phyloP scores from a whole-genome alignment of 2,797 vertebrate genomes.

The Pangasius mekongensis region DNA sequence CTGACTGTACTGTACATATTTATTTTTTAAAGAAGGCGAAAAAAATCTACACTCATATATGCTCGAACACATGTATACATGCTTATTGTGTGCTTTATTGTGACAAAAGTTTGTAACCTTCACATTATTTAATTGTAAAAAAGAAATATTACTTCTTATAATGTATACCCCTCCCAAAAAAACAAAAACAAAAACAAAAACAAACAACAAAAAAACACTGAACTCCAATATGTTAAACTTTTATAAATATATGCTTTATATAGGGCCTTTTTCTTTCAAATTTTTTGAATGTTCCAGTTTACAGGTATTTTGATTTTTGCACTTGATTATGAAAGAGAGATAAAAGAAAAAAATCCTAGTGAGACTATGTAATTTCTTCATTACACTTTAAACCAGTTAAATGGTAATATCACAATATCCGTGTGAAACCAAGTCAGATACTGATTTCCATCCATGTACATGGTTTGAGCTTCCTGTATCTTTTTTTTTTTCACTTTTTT shows the following conservation, averaged over 20 bases:
- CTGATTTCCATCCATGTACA: slow-evolving; percentile 63
- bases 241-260: neutral
- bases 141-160: neutral
- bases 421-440: neutral
- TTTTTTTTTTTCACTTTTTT: slow-evolving; percentile 58
- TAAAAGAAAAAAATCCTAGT: neutral
- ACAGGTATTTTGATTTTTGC: neutral
- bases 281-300: neutral
- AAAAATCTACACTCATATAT: neutral
- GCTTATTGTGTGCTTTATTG: neutral
- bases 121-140: neutral
- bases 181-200: neutral
- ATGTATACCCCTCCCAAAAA: neutral
- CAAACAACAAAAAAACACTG: neutral
- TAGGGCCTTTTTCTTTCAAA: neutral
- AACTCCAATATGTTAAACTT: neutral
- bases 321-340: neutral
- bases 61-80: neutral
- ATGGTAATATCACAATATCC: slow-evolving; percentile 11
- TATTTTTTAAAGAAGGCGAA: too few relatives aligned
- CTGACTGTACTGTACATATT: neutral
- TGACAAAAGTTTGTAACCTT: neutral
- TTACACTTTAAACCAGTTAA: neutral
- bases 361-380: neutral
- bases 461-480: slow-evolving; percentile 71